phyloP scores from a whole-genome alignment of 2,888 invertebrate genomes.

The Cryptosula pallasiana region DNA sequence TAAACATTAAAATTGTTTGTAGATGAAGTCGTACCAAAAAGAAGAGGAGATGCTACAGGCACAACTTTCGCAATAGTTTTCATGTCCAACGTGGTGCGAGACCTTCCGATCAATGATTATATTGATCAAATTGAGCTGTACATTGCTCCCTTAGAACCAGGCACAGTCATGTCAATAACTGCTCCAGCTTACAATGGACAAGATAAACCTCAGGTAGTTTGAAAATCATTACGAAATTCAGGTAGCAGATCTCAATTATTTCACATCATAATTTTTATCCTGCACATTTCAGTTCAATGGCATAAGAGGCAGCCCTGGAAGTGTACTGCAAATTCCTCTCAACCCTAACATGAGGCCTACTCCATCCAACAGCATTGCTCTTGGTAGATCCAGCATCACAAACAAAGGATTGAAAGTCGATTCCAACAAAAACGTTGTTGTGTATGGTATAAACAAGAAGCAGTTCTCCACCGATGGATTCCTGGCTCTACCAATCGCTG shows the following conservation, averaged over 20 bases:
- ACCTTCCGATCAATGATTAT: not conserved
- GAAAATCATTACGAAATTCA: too few relatives aligned
- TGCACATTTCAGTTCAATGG: not conserved
- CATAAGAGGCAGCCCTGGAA: not conserved
- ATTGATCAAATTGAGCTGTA: slow-evolving; percentile 22
- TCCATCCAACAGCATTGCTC: not conserved
- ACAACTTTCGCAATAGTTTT: slow-evolving; percentile 12
- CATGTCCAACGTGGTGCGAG: slow-evolving; percentile 21
- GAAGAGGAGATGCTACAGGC: not conserved
- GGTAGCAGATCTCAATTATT: too few relatives aligned
- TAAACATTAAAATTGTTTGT: not conserved
- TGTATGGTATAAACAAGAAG: slow-evolving; percentile 23
- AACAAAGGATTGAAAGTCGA: not conserved
- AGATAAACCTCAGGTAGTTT: not conserved
- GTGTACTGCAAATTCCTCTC: not conserved
- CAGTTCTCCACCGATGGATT: slow-evolving; percentile 22
- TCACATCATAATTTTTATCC: not conserved
- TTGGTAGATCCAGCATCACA: not conserved
- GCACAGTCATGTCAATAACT: not conserved
- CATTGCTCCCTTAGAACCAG: not conserved
- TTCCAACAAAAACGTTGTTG: not conserved
- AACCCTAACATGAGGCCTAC: not conserved
- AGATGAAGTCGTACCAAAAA: not conserved
- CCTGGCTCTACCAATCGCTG: slow-evolving; percentile 15
- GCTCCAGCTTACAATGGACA: not conserved